Conservation (phyloP, 1,140 invertebrate species). For the Platyscapa corneri region DNA sequence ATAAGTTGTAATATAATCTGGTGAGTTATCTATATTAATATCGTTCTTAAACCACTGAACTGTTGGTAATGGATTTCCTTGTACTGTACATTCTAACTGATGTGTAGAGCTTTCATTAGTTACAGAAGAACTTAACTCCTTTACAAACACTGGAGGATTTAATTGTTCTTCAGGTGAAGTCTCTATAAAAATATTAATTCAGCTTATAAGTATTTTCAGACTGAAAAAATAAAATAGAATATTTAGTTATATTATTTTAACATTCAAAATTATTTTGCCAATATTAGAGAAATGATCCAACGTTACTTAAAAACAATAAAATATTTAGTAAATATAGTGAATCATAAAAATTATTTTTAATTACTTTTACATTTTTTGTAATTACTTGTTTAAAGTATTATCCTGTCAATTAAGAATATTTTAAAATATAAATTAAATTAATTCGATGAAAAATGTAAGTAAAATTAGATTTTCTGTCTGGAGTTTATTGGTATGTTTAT, state of each 20-base stretch:
- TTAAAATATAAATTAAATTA: conserved; percentile 5
- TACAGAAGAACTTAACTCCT: conserved; percentile 77
- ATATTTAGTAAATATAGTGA: too few species aligned
- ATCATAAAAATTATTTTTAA: too few species aligned
- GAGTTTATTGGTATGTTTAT: conserved; percentile 5
- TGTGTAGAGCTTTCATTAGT: conserved; percentile 80
- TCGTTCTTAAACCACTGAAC: conserved; percentile 88
- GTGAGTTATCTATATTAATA: conserved; percentile 82
- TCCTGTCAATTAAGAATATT: neutral
- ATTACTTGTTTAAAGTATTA: too few species aligned
- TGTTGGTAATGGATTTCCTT: conserved; percentile 84
- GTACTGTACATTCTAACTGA: conserved; percentile 82
- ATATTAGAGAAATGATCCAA: too few species aligned
- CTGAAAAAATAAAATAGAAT: neutral
- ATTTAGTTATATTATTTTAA: too few species aligned
- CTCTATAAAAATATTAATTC: conserved; percentile 71
- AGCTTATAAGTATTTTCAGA: conserved; percentile 35
- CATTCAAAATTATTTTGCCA: neutral
- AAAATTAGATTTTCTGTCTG: neutral
- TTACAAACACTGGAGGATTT: conserved; percentile 79
- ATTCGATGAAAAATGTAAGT: neutral
- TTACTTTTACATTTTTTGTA: too few species aligned
- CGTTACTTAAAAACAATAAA: too few species aligned
- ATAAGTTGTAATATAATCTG: conserved; percentile 81
- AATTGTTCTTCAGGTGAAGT: conserved; percentile 80